Evolutionary conservation across 2,797 vertebrate genomes (phyloP).

Genomic region (Tinamus major): DNA sequence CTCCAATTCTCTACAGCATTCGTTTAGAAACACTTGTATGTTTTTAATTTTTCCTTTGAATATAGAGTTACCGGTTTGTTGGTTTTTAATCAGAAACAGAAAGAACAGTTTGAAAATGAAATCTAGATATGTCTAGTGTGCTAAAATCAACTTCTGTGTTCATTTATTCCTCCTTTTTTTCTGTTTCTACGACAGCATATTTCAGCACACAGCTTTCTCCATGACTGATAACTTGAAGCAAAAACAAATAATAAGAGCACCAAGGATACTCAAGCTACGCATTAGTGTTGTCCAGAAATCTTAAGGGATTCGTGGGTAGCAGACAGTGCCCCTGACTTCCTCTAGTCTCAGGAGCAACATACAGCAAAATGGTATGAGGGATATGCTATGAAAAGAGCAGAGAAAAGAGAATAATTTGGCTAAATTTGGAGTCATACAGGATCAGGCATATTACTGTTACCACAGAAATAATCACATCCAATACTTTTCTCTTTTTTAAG

Average conservation of each 20-base stretch:
- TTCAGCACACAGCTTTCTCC: background rate
- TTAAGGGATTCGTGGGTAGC: background rate
- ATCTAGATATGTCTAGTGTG: background rate
- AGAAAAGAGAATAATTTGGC: background rate
- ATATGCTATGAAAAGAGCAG: background rate
- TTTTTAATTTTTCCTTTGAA: conserved; percentile 29
- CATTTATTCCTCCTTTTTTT: background rate
- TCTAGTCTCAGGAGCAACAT: background rate
- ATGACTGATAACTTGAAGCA: background rate
- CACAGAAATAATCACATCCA: background rate
- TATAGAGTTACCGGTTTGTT: background rate
- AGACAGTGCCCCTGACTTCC: background rate
- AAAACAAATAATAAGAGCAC: background rate
- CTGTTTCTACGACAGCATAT: background rate
- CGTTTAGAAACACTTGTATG: background rate
- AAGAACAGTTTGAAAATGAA: background rate
- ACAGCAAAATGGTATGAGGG: background rate
- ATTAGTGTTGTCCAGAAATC: background rate
- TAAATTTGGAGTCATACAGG: background rate
- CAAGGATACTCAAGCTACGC: background rate
- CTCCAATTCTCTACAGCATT: conserved; percentile 13
- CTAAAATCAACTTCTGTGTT: background rate
- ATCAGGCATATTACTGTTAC: background rate
- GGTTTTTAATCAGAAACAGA: conserved; percentile 30
- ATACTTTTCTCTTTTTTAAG: background rate